A percentile compares a stretch with the other conserved stretches of the same genome.
Evolutionary conservation across 2,113 vertebrate species (phyloP).

Genomic region (Ginglymostoma cirratum): DNA sequence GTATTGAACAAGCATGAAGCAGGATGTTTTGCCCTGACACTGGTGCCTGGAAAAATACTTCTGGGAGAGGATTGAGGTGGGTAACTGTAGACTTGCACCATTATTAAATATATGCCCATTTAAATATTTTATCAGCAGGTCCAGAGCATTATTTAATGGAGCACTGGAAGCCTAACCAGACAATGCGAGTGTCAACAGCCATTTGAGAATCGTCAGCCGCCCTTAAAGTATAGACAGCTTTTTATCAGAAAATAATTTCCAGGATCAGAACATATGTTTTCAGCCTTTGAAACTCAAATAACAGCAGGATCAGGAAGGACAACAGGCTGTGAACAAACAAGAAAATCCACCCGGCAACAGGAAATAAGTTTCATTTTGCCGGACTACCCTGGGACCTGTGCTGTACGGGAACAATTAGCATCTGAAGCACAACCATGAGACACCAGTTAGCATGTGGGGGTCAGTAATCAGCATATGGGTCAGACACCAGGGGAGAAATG

Average conservation of each 20-base stretch:
- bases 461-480: neutral
- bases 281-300: neutral
- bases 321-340: neutral
- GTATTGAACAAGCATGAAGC: too few species aligned
- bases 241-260: neutral
- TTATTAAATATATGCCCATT: neutral
- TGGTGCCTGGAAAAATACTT: too few species aligned
- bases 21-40: too few species aligned
- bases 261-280: neutral
- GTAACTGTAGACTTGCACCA: neutral
- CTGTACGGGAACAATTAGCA: neutral
- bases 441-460: neutral
- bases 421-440: neutral
- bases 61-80: too few species aligned
- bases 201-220: neutral
- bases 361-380: neutral
- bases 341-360: neutral
- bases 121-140: neutral
- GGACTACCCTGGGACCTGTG: neutral
- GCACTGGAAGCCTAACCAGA: neutral
- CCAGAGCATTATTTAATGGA: too few species aligned
- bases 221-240: neutral
- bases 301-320: neutral
- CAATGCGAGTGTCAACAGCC: neutral
- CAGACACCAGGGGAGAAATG: neutral